Percentiles rank a stretch among this genome's conserved stretches.
phyloP scores from a whole-genome alignment of 2,113 vertebrate genomes.

The Piprites chloris region DNA sequence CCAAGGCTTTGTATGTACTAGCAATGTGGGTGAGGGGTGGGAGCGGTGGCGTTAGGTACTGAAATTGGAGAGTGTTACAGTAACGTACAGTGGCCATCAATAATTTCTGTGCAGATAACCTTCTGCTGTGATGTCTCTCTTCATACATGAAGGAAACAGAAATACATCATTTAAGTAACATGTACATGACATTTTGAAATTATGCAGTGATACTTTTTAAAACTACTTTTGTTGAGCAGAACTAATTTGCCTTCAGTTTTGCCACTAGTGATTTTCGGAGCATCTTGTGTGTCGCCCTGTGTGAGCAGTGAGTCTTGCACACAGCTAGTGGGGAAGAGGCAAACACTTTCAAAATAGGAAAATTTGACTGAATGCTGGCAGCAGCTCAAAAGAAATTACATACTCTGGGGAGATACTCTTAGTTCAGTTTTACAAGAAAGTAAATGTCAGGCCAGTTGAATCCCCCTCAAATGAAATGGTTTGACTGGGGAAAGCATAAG shows the following conservation, averaged over 20 bases:
- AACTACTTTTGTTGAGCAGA: background rate
- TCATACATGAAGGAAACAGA: background rate
- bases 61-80: background rate
- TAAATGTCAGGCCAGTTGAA: background rate
- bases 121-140: background rate
- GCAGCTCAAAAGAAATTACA: background rate
- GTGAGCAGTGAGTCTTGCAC: background rate
- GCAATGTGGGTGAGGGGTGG: background rate
- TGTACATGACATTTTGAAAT: background rate
- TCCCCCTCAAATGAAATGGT: background rate
- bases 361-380: conserved; percentile 44
- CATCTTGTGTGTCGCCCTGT: background rate
- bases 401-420: background rate
- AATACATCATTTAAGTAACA: background rate
- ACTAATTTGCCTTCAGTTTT: conserved; percentile 5
- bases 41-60: background rate
- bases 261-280: background rate
- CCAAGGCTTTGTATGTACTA: background rate
- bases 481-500: background rate
- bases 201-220: background rate
- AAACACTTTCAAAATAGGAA: conserved; percentile 33
- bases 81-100: background rate
- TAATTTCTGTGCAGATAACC: background rate
- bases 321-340: background rate
- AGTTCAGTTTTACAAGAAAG: background rate